Percentiles rank a stretch among this genome's conserved stretches.
These are phyloP conservation scores for Tenthredo mesomela DNA, from an alignment of 2,888 invertebrate genomes.

Conservation along the genomic window DNA sequence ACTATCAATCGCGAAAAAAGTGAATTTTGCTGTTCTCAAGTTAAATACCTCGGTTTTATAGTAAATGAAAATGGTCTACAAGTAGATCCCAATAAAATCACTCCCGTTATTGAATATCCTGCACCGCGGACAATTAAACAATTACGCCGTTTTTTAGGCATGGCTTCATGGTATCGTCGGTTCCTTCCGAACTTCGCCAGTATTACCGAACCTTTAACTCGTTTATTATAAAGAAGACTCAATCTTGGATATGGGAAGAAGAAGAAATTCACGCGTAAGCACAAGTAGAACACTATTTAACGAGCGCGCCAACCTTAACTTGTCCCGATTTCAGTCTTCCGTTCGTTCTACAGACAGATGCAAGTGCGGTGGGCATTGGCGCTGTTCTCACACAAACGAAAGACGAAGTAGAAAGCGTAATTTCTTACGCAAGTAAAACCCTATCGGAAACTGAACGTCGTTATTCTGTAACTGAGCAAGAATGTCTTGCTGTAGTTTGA, in stretches of 20 bases:
- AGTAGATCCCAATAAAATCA: constrained; percentile 22
- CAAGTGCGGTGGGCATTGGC: constrained; percentile 55
- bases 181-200: too few species aligned
- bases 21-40: constrained; percentile 59
- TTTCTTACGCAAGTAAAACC: constrained; percentile 61
- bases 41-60: constrained; percentile 56
- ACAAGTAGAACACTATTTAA: not conserved
- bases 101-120: too few species aligned
- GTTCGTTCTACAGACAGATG: constrained; percentile 57
- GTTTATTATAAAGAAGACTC: not conserved
- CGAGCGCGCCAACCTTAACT: not conserved
- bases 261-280: not conserved
- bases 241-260: not conserved
- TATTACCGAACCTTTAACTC: not conserved
- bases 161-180: too few species aligned
- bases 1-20: constrained; percentile 60
- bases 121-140: too few species aligned
- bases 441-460: too few species aligned
- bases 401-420: constrained; percentile 58
- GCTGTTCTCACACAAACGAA: constrained; percentile 60
- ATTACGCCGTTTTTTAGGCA: too few species aligned
- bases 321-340: constrained; percentile 11
- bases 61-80: constrained; percentile 12
- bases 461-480: too few species aligned
- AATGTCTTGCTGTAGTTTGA: too few species aligned